These are phyloP conservation scores for Salpingus planirostris DNA, from an alignment of 2,888 invertebrate species.

Conservation along the genomic window DNA sequence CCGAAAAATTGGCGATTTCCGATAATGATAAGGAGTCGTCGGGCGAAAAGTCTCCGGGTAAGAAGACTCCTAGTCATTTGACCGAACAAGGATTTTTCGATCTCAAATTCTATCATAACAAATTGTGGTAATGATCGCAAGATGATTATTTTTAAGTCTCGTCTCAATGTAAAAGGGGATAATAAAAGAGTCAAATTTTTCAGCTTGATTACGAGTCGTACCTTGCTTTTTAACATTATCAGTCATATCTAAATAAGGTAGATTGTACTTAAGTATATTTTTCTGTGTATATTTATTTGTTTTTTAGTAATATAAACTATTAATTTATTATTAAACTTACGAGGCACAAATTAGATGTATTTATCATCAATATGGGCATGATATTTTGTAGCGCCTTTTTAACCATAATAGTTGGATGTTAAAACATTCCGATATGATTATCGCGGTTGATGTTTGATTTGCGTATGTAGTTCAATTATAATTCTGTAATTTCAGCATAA, in stretches of 20 bases:
- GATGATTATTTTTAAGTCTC: no score
- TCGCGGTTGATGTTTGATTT: background rate
- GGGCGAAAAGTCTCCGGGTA: slow-evolving; percentile 28
- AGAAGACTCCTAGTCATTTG: slow-evolving; percentile 38
- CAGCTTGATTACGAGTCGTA: no score
- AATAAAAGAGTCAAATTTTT: no score
- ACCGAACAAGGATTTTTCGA: slow-evolving; percentile 64
- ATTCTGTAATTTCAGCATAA: slow-evolving; percentile 19
- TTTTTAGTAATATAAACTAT: slow-evolving; percentile 12
- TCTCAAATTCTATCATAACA: slow-evolving; percentile 70
- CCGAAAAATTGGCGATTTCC: slow-evolving; percentile 9
- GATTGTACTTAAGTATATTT: no score
- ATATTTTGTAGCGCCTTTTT: background rate
- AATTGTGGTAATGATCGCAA: slow-evolving; percentile 71
- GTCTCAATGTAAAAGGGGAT: no score
- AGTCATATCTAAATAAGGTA: no score
- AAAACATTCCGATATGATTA: slow-evolving; percentile 2
- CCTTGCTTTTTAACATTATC: no score
- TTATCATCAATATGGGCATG: slow-evolving; percentile 11
- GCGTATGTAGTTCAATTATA: background rate
- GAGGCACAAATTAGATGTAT: slow-evolving; percentile 9
- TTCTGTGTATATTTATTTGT: slow-evolving; percentile 11
- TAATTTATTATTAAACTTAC: no score
- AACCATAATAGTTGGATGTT: no score
- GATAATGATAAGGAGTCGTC: slow-evolving; percentile 11